Evolutionary conservation across 1,140 invertebrate species (phyloP), one percentile per base, ranked within the genome.

Genomic region (Nephila pilipes): DNA sequence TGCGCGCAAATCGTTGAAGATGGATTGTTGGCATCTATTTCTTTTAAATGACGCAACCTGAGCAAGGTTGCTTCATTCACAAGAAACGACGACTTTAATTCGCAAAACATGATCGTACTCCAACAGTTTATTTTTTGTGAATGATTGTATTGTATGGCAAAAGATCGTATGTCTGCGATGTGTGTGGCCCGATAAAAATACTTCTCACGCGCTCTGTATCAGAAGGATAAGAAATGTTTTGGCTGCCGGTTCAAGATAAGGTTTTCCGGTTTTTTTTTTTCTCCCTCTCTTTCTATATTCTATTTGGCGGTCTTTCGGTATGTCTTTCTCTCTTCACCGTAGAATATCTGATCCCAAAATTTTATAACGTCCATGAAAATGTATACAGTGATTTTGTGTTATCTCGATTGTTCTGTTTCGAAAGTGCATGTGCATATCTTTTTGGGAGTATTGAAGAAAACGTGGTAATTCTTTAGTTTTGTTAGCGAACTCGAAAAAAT

Each of bases 211-310:
- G 90, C 80, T 32, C 25, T 22, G 20, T 85, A 92, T 92, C 90
- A 79, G 80, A 85, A 90, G 89, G 89, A 55, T 90, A 90, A 90
- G 75, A 83, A 90, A 85, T 92, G 81, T 92, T 92, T 90, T 65
- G 80, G 90, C 90, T 92, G 90, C 90, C 60, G 80, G n/a, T 85
- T n/a, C 18, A 12, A 92, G 90, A 92, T 92, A 92, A 92, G 16
- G 46, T 38, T 79, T 55, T 58, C 20, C 54, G 12, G 29, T 85
- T 91, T 81, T 36, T 81, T 80, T 90, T n/a, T 38, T 46, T 80
- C 65, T 85, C 25, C 22, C 22, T 10, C 80, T 81, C 10, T 85
- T 85, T 25, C 69, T 1, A 46, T 54, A 38, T n/a, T 83, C 32
- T 4, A 60, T 65, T 83, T 60, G 89, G 79, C 36, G 22, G 12